Base-by-base conservation (phyloP, 2,888 invertebrate genomes). In the Drosophila paramelanica region DNA sequence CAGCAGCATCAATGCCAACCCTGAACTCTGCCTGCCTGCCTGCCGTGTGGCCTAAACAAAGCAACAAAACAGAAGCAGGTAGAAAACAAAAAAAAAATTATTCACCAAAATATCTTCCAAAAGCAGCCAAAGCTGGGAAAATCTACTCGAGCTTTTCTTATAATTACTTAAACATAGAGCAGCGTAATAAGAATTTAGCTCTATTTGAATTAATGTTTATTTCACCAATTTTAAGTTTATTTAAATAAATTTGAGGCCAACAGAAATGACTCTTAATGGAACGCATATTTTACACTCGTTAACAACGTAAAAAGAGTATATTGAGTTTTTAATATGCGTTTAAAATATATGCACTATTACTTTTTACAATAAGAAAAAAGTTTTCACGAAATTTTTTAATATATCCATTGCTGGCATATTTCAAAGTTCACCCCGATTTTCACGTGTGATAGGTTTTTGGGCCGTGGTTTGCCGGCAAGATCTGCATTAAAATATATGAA, bases 41-140 rank as follows among this genome's bases (percentile, higher is more conserved):
- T 43, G 66, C 13, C 14, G 33, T 57, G 53, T 39, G 51, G 73
- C 74, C 70, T 60, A 61, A 70, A 52, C 72, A 67, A 74, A 59
- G 36, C 60, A 20, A 52, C 51, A 47, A 42, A 70, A 52, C 49
- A 68, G 39, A 43, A 60, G 52, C 70, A 73, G 73, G 73, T 76
- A 76, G 64, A 58, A 75, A 39, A 39, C 13, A 39, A 55, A 43
- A 36, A 43, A 53, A 45, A 33, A 33, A 36, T 36, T 38, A 17
- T 55, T 53, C 57, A 58, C 62, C 61, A 65, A 73, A 66, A 66
- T 58, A 56, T 57, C 53, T 49, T 27, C 56, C 39, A 51, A 59
- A 46, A 43, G 57, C 61, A 53, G 43, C 23, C 23, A 31, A 50
- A 41, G 20, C 43, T 14, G 3, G 61, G 39, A 25, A 68, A 68